Base-by-base conservation (phyloP, 1,140 invertebrate species). In the Lordiphosa clarofinis region DNA sequence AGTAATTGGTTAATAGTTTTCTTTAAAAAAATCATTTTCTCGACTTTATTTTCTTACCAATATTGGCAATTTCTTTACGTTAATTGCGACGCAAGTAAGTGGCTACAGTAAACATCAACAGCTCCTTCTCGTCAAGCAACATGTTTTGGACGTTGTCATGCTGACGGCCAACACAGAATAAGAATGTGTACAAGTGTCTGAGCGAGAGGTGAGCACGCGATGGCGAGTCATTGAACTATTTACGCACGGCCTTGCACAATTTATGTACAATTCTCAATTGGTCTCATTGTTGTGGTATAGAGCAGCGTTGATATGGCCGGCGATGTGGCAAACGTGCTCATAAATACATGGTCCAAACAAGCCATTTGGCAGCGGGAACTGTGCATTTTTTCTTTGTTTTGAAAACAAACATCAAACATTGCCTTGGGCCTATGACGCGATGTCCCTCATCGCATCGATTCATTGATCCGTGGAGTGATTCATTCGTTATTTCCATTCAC, bases 221-320 rank as follows among this genome's bases (percentile, higher is more conserved):
- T 40, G 60, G 46, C 43, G 71, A 81, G 75, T 81, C 75, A 74
- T 81, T 81, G 75, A 81, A 81, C 75, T 74, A 74, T 81, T 79
- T 81, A 66, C 62, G 56, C 72, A 84, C 70, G 76, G 68, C 76
- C 76, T 82, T 82, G 76, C 67, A 65, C 63, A 65, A 48, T 66
- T 66, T 65, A 65, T 66, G 64, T 66, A 66, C 64, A 65, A 62
- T 62, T 62, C 59, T 61, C 59, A 61, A 62, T 62, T 62, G 39
- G 59, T 50, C 56, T 62, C 50, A 37, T 37, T 42, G 36, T 15
- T 40, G 36, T 37, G 28, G 21, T 24, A 12, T 21, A 15, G 12
- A 13, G 46, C 21, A 40, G 28, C 46, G 61, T 42, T 46, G 28
- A 33, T 55, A 43, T 33, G 36, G 44, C 31, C 8, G 15, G 49